Evolutionary conservation across 2,797 vertebrate genomes (phyloP), one percentile per base, ranked within the genome.

Genomic region (Alosa sapidissima): DNA sequence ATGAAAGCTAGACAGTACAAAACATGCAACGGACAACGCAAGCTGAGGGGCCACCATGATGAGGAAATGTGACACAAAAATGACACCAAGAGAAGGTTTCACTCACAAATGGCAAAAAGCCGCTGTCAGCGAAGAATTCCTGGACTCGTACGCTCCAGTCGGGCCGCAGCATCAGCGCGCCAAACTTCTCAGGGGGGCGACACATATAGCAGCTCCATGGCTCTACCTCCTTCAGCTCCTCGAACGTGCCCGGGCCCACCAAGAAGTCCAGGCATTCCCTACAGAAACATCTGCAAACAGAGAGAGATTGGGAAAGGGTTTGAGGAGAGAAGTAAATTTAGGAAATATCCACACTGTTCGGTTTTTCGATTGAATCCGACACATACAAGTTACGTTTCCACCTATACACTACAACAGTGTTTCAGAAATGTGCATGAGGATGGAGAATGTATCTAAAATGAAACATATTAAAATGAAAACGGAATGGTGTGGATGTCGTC

Each of bases 191-290:
- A 10, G 95, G 93, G 0, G 97, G 96, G 3, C 94, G 90, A 84
- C 98, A 99, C 91, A 99, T 95, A 92, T 94, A 99, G 93, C 98
- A 99, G 93, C 94, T 97, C 98, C 98, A 99, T 0, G 98, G 98
- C 72, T 98, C 97, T 14, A 97, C 89, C 0, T 96, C 94, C 81
- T 96, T 97, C 0, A 97, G 92, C 1, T 91, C 93, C 0, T 95
- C 93, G 0, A 97, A 98, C 0, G 97, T 96, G 24, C 93, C 97
- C 0, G 92, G 65, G 0, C 96, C 95, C 86, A 98, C 96, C 91
- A 99, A 93, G 88, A 96, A 93, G 6, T 99, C 94, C 91, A 99
- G 85, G 84, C 98, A 99, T 84, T 98, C 97, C 88, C 98, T 98
- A 28, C 98, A 99, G 94, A 97, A 99, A 92, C 98, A 99, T 87